Evolutionary conservation across 1,140 invertebrate species (phyloP), one percentile per base, ranked within the genome.

Genomic region (Prorops nasuta): DNA sequence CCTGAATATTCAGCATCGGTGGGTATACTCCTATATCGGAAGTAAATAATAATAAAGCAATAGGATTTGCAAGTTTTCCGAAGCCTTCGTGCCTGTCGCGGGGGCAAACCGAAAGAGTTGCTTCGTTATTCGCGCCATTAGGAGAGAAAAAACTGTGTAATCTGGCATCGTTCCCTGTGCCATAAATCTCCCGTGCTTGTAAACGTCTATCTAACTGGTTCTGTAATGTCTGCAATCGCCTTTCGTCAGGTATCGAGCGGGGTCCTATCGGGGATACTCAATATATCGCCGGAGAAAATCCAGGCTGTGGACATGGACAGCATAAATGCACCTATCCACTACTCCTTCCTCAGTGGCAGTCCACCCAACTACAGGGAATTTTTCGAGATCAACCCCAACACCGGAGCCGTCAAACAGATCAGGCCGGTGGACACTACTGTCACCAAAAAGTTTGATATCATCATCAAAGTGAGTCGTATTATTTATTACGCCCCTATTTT

Each of bases 261-360:
- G 3, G 84, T 89, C 2, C 70, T 92, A 55, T 85, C 90, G 17
- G 91, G 91, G 1, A 85, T 92, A 24, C 77, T 95, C 1, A 86
- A 86, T 44, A 86, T 94, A 17, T 79, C 83, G n/a, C 92, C 92
- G 1, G 91, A 94, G 64, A 88, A 90, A 61, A 92, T 95, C 43
- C 87, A 91, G 74, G 92, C 91, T 0, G 83, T 91, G 1, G 91
- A 94, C 68, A 87, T 91, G 83, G 91, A 94, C 65, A 91, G 91
- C 1, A 83, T 94, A 8, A 88, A 91, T 64, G 83, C 89, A 1
- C 83, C 84, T 0, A 91, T 93, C 41, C 80, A 81, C 38, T 94
- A 94, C 68, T 87, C 83, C 18, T 92, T 94, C 64, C 80, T 89
- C 3, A 88, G 84, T 54, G 92, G 91, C 6, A 84, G 79, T 57